Base-by-base conservation (phyloP, 2,797 vertebrate species). In the Aselliscus stoliczkanus region DNA sequence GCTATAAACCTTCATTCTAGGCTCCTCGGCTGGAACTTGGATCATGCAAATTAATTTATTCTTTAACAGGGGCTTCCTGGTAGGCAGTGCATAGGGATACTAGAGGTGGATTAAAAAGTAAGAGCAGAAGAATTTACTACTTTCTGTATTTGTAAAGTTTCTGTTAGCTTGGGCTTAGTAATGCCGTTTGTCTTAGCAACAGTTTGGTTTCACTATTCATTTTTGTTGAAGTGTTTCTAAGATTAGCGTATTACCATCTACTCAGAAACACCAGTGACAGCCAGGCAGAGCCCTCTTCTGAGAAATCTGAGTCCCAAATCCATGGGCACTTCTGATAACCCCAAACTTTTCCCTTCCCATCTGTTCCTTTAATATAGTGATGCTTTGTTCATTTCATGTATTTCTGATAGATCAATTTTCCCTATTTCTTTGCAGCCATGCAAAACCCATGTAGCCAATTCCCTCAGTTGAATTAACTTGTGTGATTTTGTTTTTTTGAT, bases 71-170 rank as follows among this genome's bases (percentile, higher is more conserved):
- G 10, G 12, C 11, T 23, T 67, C 4, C 5, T 7, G 6, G 7
- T 9, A n/a, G 9, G 4, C 76, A 37, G 23, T 47, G 0, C 7
- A 37, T 5, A 60, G 15, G 21, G 85, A 2, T 2, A 10, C 15
- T 64, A 47, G 31, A 39, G 14, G 58, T 11, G 58, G 67, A 52
- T 73, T 47, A 58, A 83, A 79, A 90, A 2, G 8, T 76, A 62
- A 2, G 5, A 9, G 13, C 3, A 39, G 27, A 58, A 60, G 5
- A 27, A n/a, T 54, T 39, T n/a, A 47, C 39, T 20, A 2, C 27
- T 88, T 85, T 31, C 21, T 75, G 6, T 2, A 39, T 18, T 7
- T 7, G 37, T 69, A 12, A 14, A 42, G 1, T 60, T 47, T 67
- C 50, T 23, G 15, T 62, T 39, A 69, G 1, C 34, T 69, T 75